Conservation (phyloP, 2,888 invertebrate genomes). For the Archips crataeganus region DNA sequence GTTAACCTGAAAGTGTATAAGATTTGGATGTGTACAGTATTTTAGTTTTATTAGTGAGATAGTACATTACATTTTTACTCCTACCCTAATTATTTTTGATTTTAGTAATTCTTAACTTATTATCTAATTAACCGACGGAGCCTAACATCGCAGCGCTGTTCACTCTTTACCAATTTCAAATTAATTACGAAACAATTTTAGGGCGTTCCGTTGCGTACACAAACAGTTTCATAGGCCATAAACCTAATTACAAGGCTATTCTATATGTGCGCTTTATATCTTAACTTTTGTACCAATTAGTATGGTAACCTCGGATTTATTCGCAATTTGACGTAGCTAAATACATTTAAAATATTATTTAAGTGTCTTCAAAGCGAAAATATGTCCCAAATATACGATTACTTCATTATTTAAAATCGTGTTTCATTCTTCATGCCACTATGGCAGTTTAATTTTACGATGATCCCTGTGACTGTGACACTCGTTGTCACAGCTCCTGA, state of each 20-base stretch:
- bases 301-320: conserved; percentile 11
- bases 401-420: too few relatives aligned
- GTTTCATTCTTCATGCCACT: too few relatives aligned
- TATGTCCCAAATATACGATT: too few relatives aligned
- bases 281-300: conserved; percentile 24
- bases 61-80: too few relatives aligned
- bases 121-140: conserved; percentile 1
- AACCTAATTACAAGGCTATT: conserved; percentile 29
- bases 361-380: too few relatives aligned
- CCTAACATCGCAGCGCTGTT: not conserved
- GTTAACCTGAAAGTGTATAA: too few relatives aligned
- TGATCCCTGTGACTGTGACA: too few relatives aligned
- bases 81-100: not conserved
- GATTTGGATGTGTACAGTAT: too few relatives aligned
- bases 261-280: conserved; percentile 14
- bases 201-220: conserved; percentile 24
- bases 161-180: conserved; percentile 14
- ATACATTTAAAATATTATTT: not conserved
- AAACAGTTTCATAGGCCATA: conserved; percentile 30
- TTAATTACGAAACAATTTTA: conserved; percentile 29
- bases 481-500: too few relatives aligned
- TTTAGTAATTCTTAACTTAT: not conserved
- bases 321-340: not conserved
- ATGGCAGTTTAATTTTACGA: too few relatives aligned
- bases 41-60: too few relatives aligned